Evolutionary conservation across 2,797 vertebrate species (phyloP), one percentile per base, ranked within the genome.

Genomic region (Pangasius djambal): DNA sequence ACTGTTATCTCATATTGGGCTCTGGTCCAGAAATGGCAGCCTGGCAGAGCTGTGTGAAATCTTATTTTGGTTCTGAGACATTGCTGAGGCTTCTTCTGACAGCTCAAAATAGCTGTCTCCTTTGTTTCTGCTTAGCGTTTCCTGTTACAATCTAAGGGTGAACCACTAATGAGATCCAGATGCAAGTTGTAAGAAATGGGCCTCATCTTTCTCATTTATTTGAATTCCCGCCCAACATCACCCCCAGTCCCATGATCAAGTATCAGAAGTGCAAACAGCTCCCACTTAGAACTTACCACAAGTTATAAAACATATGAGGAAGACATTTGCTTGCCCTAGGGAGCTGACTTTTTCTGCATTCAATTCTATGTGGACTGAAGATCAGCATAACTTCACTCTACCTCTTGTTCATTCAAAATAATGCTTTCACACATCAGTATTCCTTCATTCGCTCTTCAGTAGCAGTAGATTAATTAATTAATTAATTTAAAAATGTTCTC

Each of bases 161-260:
- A 83, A 90, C 85, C 84, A 77, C 78, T 92, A 92, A 95, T 92
- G 89, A 84, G 88, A 93, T 94, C 93, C 94, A 94, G 94, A 94
- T 93, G 90, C 89, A 91, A 86, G 37, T 77, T 50, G 48, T 70
- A 67, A 88, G 16, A 87, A 88, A 88, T 70, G 55, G 82, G 65
- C 69, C 70, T 78, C 81, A 67, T 86, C 86, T 86, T 78, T 83
- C 63, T 88, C 83, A 86, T 90, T 89, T 83, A 72, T 88, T 85
- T 85, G 57, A 90, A 82, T 65, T 63, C 55, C 74, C 63, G 1
- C 16, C 40, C 82, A 65, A 63, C 55, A 82, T 10, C 34, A 5
- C 57, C 52, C 6, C 16, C 37, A 18, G 34, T 50, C 22, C 31
- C 40, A 31, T 40, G 81, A 86, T 70, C 83, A 75, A 28, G 52